These are phyloP conservation scores for Brotula barbata DNA, from an alignment of 2,797 vertebrate species.

Conservation along the genomic window DNA sequence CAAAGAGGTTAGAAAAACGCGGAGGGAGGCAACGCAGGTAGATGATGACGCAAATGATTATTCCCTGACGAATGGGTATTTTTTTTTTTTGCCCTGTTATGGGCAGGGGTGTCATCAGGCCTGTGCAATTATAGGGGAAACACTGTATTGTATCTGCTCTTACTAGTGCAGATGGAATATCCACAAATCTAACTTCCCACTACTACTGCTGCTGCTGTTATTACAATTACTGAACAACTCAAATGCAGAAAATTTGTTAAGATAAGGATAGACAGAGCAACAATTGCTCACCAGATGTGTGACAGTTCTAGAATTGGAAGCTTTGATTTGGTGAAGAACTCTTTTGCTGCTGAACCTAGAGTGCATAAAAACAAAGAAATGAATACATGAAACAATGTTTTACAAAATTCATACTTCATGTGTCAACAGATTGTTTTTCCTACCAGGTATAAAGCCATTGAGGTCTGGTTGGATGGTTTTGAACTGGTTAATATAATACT, in stretches of 20 bases:
- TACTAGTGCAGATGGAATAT: neutral
- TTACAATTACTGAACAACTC: neutral
- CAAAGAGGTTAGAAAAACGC: too few relatives aligned
- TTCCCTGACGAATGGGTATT: too few relatives aligned
- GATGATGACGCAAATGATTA: too few relatives aligned
- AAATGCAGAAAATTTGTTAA: neutral
- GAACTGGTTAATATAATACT: constrained; percentile 99
- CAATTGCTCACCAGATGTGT: constrained; percentile 94
- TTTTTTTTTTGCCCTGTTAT: too few relatives aligned
- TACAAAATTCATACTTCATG: neutral
- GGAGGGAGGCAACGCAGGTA: too few relatives aligned
- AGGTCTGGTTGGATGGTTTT: constrained; percentile 99
- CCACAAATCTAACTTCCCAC: too few relatives aligned
- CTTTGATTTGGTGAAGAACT: constrained; percentile 99
- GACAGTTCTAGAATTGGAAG: constrained; percentile 99
- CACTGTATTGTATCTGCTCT: neutral
- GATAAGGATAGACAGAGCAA: neutral
- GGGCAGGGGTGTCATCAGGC: too few relatives aligned
- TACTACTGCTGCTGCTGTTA: too few relatives aligned
- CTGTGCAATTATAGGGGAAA: too few relatives aligned
- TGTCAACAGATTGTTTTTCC: constrained; percentile 43
- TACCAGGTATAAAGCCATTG: constrained; percentile 98
- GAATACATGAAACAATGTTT: neutral
- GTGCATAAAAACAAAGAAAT: constrained; percentile 29
- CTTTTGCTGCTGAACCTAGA: constrained; percentile 97